Evolutionary conservation across 2,888 invertebrate species (phyloP).

Genomic region (Fragum fragum): DNA sequence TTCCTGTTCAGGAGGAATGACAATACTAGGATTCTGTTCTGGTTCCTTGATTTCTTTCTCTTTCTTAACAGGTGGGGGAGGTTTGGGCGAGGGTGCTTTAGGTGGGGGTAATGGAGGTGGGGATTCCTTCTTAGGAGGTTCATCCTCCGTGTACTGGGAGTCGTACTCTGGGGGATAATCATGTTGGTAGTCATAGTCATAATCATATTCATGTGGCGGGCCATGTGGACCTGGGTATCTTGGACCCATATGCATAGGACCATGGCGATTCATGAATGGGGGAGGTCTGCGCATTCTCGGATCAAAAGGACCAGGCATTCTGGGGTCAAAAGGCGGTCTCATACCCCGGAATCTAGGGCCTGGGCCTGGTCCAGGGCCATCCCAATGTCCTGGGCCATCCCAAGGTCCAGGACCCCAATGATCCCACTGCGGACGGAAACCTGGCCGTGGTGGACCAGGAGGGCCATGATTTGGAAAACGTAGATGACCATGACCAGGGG

Average conservation of each 20-base stretch:
- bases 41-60: slow-evolving; percentile 73
- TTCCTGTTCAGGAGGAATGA: slow-evolving; percentile 84
- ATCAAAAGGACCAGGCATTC: slow-evolving; percentile 69
- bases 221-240: slow-evolving; percentile 67
- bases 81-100: slow-evolving; percentile 79
- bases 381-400: slow-evolving; percentile 57
- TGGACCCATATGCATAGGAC: slow-evolving; percentile 63
- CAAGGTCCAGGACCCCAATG: slow-evolving; percentile 61
- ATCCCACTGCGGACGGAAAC: slow-evolving; percentile 54
- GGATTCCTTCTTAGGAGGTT: slow-evolving; percentile 61
- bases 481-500: slow-evolving; percentile 42
- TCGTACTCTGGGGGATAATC: slow-evolving; percentile 29
- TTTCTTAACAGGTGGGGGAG: slow-evolving; percentile 80
- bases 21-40: slow-evolving; percentile 74
- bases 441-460: slow-evolving; percentile 67
- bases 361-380: slow-evolving; percentile 59
- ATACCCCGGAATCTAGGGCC: slow-evolving; percentile 66
- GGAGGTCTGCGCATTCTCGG: slow-evolving; percentile 62
- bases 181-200: slow-evolving; percentile 37
- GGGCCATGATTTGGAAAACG: slow-evolving; percentile 69
- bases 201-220: slow-evolving; percentile 66
- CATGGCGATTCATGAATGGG: slow-evolving; percentile 59
- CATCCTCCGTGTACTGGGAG: slow-evolving; percentile 43
- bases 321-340: slow-evolving; percentile 71
- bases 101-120: slow-evolving; percentile 82